Evolutionary conservation across 2,797 vertebrate genomes (phyloP).

Genomic region (Eidolon dupreanum): DNA sequence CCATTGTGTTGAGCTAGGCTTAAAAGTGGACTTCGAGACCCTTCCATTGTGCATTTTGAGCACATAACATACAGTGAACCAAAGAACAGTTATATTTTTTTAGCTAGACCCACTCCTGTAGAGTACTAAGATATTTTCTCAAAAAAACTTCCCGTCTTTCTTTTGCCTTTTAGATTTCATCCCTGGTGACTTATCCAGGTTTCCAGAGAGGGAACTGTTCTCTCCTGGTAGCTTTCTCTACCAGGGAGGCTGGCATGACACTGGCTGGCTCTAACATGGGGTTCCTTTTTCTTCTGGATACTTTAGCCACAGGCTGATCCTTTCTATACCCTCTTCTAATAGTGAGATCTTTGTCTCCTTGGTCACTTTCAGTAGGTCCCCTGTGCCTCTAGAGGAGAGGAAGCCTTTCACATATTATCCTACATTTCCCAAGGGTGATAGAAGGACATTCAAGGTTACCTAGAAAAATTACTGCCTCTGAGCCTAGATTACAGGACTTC

Average conservation of each 20-base stretch:
- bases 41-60: not conserved
- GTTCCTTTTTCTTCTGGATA: not conserved
- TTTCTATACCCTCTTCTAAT: not conserved
- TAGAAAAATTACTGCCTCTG: rapidly evolving
- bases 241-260: rapidly evolving
- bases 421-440: not conserved
- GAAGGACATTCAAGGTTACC: rapidly evolving
- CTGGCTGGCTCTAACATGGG: rapidly evolving
- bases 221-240: not conserved
- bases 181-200: not conserved
- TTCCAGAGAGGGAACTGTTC: not conserved
- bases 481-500: not conserved
- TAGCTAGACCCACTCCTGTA: not conserved
- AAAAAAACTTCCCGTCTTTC: not conserved
- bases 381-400: not conserved
- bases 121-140: not conserved
- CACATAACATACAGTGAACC: not conserved
- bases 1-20: not conserved
- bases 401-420: not conserved
- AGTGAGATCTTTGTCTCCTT: not conserved
- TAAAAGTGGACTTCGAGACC: not conserved
- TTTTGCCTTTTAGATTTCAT: not conserved
- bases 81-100: not conserved
- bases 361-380: rapidly evolving
- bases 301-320: not conserved